Conservation (phyloP, 2,113 vertebrate species). For the Xiphophorus couchianus region DNA sequence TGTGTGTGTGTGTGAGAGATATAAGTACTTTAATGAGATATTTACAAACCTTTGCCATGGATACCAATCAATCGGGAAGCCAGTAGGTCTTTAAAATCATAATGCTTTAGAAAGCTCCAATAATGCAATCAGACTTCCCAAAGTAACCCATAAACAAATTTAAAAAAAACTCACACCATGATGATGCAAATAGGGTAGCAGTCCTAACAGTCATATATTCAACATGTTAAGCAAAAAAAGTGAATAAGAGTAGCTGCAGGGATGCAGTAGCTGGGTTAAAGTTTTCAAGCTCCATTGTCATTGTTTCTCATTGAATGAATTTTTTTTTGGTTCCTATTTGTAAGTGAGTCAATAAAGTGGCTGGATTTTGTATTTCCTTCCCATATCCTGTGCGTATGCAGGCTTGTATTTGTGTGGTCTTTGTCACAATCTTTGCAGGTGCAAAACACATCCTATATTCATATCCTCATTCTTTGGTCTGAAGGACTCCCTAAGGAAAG, state of each 20-base stretch:
- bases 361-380: conserved; percentile 68
- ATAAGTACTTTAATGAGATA: not conserved
- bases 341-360: conserved; percentile 22
- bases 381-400: conserved; percentile 25
- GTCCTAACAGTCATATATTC: not conserved
- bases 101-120: no score
- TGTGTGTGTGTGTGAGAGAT: not conserved
- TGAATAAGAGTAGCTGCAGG: not conserved
- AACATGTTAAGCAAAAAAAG: not conserved
- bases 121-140: no score
- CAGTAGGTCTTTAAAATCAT: no score
- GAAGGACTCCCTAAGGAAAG: conserved; percentile 66
- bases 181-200: no score
- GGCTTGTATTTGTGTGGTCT: conserved; percentile 38
- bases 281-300: not conserved
- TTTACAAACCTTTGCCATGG: not conserved
- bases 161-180: no score
- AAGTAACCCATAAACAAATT: no score
- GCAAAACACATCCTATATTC: conserved; percentile 76
- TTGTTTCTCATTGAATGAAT: not conserved
- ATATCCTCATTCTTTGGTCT: conserved; percentile 79
- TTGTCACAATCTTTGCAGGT: conserved; percentile 74
- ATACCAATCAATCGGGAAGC: not conserved
- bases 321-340: conserved; percentile 4
- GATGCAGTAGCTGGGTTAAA: not conserved